Conservation (phyloP, 2,888 invertebrate species). For the Philopedon plagiatum region DNA sequence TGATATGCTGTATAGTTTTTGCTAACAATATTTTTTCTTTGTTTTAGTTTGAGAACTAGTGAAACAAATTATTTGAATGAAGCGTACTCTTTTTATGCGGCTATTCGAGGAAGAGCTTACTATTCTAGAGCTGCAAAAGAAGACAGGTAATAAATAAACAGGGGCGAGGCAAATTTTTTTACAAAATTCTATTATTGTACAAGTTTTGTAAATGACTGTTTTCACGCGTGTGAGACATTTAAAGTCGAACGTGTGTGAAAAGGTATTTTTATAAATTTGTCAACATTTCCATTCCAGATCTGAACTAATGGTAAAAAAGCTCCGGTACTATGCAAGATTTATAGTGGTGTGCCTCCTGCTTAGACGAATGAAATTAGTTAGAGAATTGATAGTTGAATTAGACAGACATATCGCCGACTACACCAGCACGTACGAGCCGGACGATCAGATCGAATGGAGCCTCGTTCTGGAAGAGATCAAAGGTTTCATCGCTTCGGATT, state of each 20-base stretch:
- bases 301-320: slow-evolving; percentile 97
- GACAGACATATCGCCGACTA: slow-evolving; percentile 96
- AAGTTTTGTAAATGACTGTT: no score
- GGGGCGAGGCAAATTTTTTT: not conserved
- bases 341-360: slow-evolving; percentile 95
- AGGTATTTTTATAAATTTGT: no score
- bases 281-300: slow-evolving; percentile 75
- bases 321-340: slow-evolving; percentile 94
- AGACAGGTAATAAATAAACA: slow-evolving; percentile 75
- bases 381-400: slow-evolving; percentile 92
- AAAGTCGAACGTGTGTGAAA: no score
- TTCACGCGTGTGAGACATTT: no score
- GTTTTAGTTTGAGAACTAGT: slow-evolving; percentile 90
- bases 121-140: slow-evolving; percentile 95
- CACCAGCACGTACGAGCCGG: slow-evolving; percentile 96
- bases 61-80: slow-evolving; percentile 97
- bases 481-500: slow-evolving; percentile 94
- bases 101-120: slow-evolving; percentile 93
- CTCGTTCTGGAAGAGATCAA: slow-evolving; percentile 95
- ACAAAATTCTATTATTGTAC: no score
- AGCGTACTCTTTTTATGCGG: slow-evolving; percentile 96
- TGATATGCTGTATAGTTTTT: not conserved
- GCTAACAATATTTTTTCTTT: not conserved
- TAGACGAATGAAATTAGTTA: slow-evolving; percentile 93
- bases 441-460: slow-evolving; percentile 96